These are phyloP conservation scores for Abrostola tripartita DNA, from an alignment of 2,888 invertebrate species.

Conservation along the genomic window DNA sequence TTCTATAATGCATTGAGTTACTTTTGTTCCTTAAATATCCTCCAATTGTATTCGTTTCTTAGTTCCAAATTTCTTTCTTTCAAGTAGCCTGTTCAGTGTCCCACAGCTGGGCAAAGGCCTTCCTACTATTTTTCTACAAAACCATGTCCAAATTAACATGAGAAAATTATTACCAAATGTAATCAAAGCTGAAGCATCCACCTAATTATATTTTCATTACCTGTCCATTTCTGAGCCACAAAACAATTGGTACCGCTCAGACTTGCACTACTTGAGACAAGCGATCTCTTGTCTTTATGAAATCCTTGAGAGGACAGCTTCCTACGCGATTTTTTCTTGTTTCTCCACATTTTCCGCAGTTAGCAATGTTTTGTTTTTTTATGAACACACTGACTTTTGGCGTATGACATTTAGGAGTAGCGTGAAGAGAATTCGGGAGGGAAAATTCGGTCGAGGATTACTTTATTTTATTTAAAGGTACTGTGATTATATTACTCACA, in stretches of 20 bases:
- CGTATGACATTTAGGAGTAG: too few species aligned
- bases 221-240: constrained; percentile 32
- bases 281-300: constrained; percentile 72
- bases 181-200: constrained; percentile 1
- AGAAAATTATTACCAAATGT: constrained; percentile 6
- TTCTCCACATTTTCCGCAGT: constrained; percentile 25
- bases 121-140: too few species aligned
- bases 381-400: background rate
- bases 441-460: too few species aligned
- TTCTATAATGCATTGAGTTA: too few species aligned
- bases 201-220: constrained; percentile 43
- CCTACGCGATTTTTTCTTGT: constrained; percentile 46
- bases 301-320: constrained; percentile 63
- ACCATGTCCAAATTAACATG: constrained; percentile 18
- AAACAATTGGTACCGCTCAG: constrained; percentile 34
- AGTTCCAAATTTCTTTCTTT: too few species aligned
- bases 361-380: constrained; percentile 1
- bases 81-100: too few species aligned
- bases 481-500: too few species aligned
- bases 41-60: too few species aligned
- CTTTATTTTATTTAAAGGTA: too few species aligned
- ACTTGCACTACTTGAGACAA: constrained; percentile 68
- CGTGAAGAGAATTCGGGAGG: too few species aligned
- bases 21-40: too few species aligned
- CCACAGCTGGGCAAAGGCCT: too few species aligned